These are phyloP conservation scores for Mythimna vitellina DNA, from an alignment of 2,888 invertebrate genomes.

Conservation along the genomic window DNA sequence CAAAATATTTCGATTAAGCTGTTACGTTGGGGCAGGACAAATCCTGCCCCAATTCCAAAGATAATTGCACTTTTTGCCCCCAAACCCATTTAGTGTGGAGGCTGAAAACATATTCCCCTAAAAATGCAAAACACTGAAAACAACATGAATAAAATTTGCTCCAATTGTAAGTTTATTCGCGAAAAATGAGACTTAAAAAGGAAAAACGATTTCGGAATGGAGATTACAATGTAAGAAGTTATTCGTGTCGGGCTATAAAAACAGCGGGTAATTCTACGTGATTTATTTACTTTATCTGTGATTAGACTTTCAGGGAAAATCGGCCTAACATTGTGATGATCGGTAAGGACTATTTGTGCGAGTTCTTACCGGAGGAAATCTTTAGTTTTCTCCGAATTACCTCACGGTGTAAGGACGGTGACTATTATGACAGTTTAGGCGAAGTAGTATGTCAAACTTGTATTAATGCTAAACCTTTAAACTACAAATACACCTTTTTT, in stretches of 20 bases:
- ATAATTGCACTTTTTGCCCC: conserved; percentile 23
- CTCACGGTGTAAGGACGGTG: background rate
- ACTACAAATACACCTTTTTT: background rate
- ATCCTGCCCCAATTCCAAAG: conserved; percentile 12
- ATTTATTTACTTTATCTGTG: conserved; percentile 11
- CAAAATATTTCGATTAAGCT: background rate
- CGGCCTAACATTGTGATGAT: background rate
- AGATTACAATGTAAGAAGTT: conserved; percentile 65
- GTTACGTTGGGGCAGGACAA: background rate
- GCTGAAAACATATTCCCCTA: conserved; percentile 42
- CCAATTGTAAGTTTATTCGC: conserved; percentile 58
- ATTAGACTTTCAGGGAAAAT: background rate
- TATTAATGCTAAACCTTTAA: background rate
- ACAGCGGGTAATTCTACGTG: background rate
- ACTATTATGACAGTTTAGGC: background rate
- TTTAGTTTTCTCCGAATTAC: background rate
- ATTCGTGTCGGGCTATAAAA: conserved; percentile 46
- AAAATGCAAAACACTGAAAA: conserved; percentile 52
- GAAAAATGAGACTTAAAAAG: conserved; percentile 63
- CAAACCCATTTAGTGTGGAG: conserved; percentile 5
- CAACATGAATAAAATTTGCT: conserved; percentile 51
- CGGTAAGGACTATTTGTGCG: background rate
- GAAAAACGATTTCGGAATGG: conserved; percentile 65
- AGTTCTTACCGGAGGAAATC: background rate
- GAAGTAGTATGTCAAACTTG: background rate